Conservation (phyloP, 2,797 vertebrate genomes). For the Triplophysa yarkandensis region DNA sequence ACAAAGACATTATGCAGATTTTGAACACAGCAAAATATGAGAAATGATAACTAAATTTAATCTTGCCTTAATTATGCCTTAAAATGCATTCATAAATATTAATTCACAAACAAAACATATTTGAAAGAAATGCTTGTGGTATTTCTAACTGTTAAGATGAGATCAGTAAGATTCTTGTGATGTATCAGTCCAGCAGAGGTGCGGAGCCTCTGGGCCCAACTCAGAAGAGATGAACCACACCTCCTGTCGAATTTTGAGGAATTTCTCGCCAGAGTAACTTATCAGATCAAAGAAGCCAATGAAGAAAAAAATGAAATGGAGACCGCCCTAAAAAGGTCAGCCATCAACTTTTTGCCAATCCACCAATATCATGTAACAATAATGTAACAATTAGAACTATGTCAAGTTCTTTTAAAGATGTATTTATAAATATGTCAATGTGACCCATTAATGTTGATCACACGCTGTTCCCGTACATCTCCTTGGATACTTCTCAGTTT, state of each 20-base stretch:
- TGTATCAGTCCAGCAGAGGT: constrained; percentile 79
- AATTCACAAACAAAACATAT: neutral
- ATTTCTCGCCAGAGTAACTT: constrained; percentile 84
- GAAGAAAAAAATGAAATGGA: constrained; percentile 89
- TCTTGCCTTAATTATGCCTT: too few relatives aligned
- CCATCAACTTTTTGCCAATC: neutral
- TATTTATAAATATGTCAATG: neutral
- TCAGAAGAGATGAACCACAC: constrained; percentile 84
- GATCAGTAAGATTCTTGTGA: neutral
- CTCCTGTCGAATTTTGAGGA: constrained; percentile 90
- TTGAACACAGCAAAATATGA: too few relatives aligned
- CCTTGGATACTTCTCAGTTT: neutral
- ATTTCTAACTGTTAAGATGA: neutral
- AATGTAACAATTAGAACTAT: neutral
- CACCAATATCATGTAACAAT: too few relatives aligned
- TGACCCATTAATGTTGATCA: neutral
- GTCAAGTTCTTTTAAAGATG: neutral
- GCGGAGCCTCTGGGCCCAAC: constrained; percentile 84
- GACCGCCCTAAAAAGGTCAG: constrained; percentile 81
- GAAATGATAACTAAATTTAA: too few relatives aligned
- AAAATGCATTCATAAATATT: neutral
- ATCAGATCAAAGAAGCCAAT: constrained; percentile 86
- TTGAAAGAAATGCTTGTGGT: neutral
- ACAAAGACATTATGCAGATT: too few relatives aligned
- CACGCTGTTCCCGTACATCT: neutral